Evolutionary conservation across 2,888 invertebrate genomes (phyloP), one percentile per base, ranked within the genome.

Genomic region (Acleris literana): DNA sequence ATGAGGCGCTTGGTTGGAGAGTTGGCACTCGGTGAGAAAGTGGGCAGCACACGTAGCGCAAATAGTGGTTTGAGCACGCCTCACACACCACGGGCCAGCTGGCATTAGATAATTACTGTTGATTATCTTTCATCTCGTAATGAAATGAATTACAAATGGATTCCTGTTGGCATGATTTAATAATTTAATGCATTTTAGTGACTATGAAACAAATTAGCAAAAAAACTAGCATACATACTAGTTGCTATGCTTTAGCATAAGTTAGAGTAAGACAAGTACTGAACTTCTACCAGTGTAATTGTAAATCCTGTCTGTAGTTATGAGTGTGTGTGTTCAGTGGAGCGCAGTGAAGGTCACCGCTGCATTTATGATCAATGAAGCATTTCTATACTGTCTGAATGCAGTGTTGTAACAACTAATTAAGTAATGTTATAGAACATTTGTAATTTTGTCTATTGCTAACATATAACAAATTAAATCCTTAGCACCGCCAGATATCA

Each of bases 31-130:
- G 78, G 78, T 75, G 76, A 72, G 72, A 72, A 75, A 76, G 74
- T 71, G 72, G 74, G 75, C 76, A 76, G 75, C 79, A 78, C 73
- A 76, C 71, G 76, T 77, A 69, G 62, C 33, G 55, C 49, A 52
- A n/a, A 57, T 58, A 62, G 57, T 62, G 67, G 70, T 68, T 69
- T 70, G 66, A 68, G n/a, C 29, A 18, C 29, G 13, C 17, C 33
- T 7, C 33, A 17, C 48, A 39, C 11, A 33, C 22, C 43, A 55
- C 20, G 5, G 39, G 48, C 16, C 53, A 43, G 20, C 13, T 22
- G 20, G 39, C 20, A 39, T 54, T 20, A 20, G 33, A 39, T 13
- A 11, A 52, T 17, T 29, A 29, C 7, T 25, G 33, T 18, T 39
- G 16, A 46, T n/a, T 7, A 46, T 39, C 46, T 46, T n/a, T 46